These are phyloP conservation scores for Hucho hucho DNA, from an alignment of 2,113 vertebrate genomes.

Conservation along the genomic window DNA sequence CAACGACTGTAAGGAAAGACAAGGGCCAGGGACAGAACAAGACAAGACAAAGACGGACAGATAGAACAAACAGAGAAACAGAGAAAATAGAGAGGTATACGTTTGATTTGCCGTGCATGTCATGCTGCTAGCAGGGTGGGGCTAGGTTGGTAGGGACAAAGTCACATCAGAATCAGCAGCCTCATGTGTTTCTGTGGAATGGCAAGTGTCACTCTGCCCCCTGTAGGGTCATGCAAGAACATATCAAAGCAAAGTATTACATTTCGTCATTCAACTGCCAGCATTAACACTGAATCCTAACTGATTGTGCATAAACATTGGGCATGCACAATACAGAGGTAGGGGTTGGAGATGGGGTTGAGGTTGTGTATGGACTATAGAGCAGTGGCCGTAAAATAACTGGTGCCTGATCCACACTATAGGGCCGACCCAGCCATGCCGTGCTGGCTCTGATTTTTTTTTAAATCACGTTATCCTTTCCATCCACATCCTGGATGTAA, in stretches of 20 bases:
- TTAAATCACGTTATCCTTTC: too few species aligned
- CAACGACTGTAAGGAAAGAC: conserved; percentile 87
- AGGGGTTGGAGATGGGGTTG: background rate
- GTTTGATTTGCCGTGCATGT: conserved; percentile 62
- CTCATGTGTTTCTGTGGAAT: conserved; percentile 17
- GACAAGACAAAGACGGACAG: conserved; percentile 56
- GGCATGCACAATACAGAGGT: conserved; percentile 53
- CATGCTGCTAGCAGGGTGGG: conserved; percentile 57
- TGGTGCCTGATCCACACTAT: too few species aligned
- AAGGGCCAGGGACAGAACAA: conserved; percentile 45
- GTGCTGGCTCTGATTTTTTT: too few species aligned
- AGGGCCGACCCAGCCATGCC: too few species aligned
- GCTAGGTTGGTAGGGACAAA: background rate
- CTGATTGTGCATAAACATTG: conserved; percentile 35
- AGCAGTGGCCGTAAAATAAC: background rate
- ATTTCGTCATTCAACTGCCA: conserved; percentile 13
- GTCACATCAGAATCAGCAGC: conserved; percentile 42
- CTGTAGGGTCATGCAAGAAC: conserved; percentile 60
- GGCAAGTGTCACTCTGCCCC: conserved; percentile 42
- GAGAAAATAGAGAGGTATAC: conserved; percentile 52
- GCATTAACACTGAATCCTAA: conserved; percentile 15
- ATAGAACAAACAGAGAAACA: conserved; percentile 45
- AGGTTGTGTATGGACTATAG: background rate
- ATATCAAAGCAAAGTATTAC: conserved; percentile 12
- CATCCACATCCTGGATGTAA: too few species aligned